These are phyloP conservation scores for Meriones psammophilus DNA, from an alignment of 2,797 vertebrate species.

Conservation along the genomic window DNA sequence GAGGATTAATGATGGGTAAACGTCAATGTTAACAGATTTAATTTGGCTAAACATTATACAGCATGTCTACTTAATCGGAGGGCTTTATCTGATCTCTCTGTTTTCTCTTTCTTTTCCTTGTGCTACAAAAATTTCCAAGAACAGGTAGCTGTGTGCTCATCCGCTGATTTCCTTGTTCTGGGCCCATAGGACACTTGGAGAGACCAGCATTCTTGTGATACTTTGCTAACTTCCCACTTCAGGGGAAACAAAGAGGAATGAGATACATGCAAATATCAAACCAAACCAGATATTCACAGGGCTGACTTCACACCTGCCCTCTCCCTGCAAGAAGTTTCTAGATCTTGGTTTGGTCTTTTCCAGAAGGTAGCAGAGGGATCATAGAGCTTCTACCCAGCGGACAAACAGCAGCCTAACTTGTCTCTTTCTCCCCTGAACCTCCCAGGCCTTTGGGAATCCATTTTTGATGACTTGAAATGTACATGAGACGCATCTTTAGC, in stretches of 20 bases:
- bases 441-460: slow-evolving; percentile 11
- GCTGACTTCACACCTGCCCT: background rate
- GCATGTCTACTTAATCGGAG: slow-evolving; percentile 47
- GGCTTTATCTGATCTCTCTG: slow-evolving; percentile 65
- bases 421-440: background rate
- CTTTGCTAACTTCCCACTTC: slow-evolving; percentile 53
- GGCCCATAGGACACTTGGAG: slow-evolving; percentile 8
- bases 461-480: slow-evolving; percentile 47
- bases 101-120: slow-evolving; percentile 64
- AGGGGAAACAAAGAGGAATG: slow-evolving; percentile 20
- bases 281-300: background rate
- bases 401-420: background rate
- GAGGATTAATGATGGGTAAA: slow-evolving; percentile 66
- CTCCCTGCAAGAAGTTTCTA: background rate
- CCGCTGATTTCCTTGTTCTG: slow-evolving; percentile 54
- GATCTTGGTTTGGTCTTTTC: background rate
- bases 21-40: slow-evolving; percentile 56
- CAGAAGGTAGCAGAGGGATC: background rate
- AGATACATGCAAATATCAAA: background rate
- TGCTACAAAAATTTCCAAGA: slow-evolving; percentile 65
- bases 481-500: background rate
- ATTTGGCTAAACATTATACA: slow-evolving; percentile 75
- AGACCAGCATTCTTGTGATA: slow-evolving; percentile 54
- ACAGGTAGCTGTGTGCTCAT: background rate
- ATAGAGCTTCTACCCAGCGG: background rate